Percentiles rank a stretch among this genome's conserved stretches.
Evolutionary conservation across 1,140 invertebrate genomes (phyloP).

Genomic region (Arion vulgaris): DNA sequence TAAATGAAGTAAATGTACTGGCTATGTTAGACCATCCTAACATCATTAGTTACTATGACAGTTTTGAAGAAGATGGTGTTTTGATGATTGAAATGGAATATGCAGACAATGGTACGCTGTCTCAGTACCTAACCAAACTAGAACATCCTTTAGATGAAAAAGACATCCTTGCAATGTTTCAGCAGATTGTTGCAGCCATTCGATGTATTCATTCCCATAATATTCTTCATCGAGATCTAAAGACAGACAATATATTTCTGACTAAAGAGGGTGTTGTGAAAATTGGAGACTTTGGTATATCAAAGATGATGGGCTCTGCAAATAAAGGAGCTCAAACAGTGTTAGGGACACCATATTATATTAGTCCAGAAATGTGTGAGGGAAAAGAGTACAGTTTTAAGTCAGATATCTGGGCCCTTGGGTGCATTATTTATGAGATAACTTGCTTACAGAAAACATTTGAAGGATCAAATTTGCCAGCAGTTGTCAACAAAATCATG

Average conservation of each 20-base stretch:
- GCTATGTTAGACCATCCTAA: slow-evolving; percentile 83
- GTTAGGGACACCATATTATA: slow-evolving; percentile 86
- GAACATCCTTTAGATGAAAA: slow-evolving; percentile 76
- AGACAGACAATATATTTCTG: slow-evolving; percentile 85
- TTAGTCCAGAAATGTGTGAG: slow-evolving; percentile 88
- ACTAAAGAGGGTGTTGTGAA: slow-evolving; percentile 80
- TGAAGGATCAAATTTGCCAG: slow-evolving; percentile 83
- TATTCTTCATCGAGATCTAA: slow-evolving; percentile 84
- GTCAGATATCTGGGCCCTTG: slow-evolving; percentile 86
- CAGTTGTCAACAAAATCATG: slow-evolving; percentile 85
- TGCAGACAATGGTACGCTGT: slow-evolving; percentile 82
- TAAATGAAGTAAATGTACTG: slow-evolving; percentile 81
- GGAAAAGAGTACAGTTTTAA: slow-evolving; percentile 85
- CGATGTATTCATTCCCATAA: slow-evolving; percentile 82
- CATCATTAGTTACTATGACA: slow-evolving; percentile 83
- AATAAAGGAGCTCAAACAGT: slow-evolving; percentile 82
- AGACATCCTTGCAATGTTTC: slow-evolving; percentile 80
- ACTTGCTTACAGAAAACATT: slow-evolving; percentile 85
- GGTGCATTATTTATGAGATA: slow-evolving; percentile 87
- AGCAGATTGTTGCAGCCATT: slow-evolving; percentile 82
- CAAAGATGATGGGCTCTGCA: slow-evolving; percentile 82
- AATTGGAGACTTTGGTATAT: slow-evolving; percentile 86
- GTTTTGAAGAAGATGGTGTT: slow-evolving; percentile 82
- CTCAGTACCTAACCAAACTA: slow-evolving; percentile 78
- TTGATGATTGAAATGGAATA: slow-evolving; percentile 88